phyloP scores from a whole-genome alignment of 2,888 invertebrate genomes.

The Brachyopa scutellaris region DNA sequence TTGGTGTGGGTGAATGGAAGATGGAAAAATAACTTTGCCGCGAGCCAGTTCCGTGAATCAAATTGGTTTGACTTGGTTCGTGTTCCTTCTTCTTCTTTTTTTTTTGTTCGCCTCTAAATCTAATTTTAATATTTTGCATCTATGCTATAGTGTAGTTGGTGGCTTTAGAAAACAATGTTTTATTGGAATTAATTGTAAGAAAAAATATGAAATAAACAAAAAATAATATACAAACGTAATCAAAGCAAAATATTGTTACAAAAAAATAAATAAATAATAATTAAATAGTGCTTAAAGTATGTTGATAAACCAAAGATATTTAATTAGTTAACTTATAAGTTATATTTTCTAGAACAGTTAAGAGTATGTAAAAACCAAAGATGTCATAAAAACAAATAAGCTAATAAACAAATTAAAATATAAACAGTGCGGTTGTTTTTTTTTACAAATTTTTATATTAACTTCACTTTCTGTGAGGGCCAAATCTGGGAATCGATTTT shows the following conservation, averaged over 20 bases:
- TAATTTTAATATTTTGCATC: neutral
- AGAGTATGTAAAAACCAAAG: constrained; percentile 21
- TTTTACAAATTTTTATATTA: too few relatives aligned
- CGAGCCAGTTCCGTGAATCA: constrained; percentile 74
- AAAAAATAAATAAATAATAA: too few relatives aligned
- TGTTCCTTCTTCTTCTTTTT: too few relatives aligned
- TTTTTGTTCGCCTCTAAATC: constrained; percentile 19
- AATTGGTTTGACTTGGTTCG: constrained; percentile 62
- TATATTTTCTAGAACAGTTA: constrained; percentile 29
- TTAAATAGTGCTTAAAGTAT: neutral
- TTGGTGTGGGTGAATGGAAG: constrained; percentile 40
- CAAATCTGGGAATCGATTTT: too few relatives aligned
- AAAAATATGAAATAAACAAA: neutral
- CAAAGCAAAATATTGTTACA: constrained; percentile 48
- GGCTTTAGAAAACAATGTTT: constrained; percentile 35
- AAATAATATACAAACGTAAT: constrained; percentile 4
- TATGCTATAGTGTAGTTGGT: neutral
- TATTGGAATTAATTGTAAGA: constrained; percentile 25
- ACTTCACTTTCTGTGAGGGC: too few relatives aligned
- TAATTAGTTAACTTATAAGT: constrained; percentile 20
- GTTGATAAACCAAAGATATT: constrained; percentile 49
- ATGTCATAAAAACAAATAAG: constrained; percentile 21
- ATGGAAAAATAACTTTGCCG: constrained; percentile 81
- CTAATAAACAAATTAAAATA: constrained; percentile 32
- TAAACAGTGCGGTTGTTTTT: too few relatives aligned